Conservation (phyloP, 2,888 invertebrate species). For the Lingula anatina region DNA sequence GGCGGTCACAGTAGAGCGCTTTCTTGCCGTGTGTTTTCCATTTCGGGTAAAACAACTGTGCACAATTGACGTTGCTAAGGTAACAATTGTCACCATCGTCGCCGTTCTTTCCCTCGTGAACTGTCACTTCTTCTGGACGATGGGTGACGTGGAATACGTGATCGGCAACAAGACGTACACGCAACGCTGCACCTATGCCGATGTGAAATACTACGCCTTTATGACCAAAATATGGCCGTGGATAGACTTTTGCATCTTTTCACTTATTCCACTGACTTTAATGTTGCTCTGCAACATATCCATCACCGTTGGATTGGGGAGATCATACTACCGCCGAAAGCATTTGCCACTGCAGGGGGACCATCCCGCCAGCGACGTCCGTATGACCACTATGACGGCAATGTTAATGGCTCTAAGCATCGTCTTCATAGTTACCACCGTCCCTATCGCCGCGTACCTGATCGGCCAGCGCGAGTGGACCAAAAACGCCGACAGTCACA, state of each 20-base stretch:
- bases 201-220: conserved; percentile 2
- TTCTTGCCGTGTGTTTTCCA: conserved; percentile 38
- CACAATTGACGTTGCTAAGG: conserved; percentile 20
- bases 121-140: conserved; percentile 37
- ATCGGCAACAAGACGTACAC: conserved; percentile 10
- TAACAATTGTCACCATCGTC: conserved; percentile 16
- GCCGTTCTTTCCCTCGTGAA: conserved; percentile 22
- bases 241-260: conserved; percentile 30
- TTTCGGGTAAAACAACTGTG: conserved; percentile 26
- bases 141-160: conserved; percentile 14
- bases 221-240: conserved; percentile 22
- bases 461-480: conserved; percentile 25
- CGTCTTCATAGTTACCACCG: conserved; percentile 25
- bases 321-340: background rate
- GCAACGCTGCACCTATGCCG: conserved; percentile 1
- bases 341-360: background rate
- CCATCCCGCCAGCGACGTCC: background rate
- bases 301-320: conserved; percentile 18
- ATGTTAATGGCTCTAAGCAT: conserved; percentile 28
- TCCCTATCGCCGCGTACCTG: conserved; percentile 29
- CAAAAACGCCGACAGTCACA: conserved; percentile 8
- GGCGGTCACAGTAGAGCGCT: conserved; percentile 38
- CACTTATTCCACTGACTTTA: conserved; percentile 24
- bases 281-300: conserved; percentile 28
- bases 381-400: conserved; percentile 19